phyloP scores from a whole-genome alignment of 53 echinoderm and acorn worm species.

The Pentamera pediparva region DNA sequence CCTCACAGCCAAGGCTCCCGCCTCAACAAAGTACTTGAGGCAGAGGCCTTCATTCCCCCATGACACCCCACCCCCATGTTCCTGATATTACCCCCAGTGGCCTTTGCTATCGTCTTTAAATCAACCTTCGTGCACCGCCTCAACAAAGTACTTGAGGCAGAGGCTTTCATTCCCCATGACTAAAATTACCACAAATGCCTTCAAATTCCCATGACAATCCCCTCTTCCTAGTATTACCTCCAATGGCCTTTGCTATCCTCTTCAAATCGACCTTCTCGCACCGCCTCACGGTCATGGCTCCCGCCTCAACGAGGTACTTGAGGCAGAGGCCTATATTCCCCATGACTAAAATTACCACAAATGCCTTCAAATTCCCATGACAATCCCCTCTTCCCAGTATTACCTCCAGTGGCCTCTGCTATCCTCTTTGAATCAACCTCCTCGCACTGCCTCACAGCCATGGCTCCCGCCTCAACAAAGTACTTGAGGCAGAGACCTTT shows the following conservation, averaged over 20 bases:
- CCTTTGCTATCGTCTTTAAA: conserved; percentile 91
- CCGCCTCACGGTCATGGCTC: conserved; percentile 79
- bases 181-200: conserved; percentile 75
- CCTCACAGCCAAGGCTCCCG: conserved; percentile 81
- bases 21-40: conserved; percentile 92
- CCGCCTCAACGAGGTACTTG: conserved; percentile 89
- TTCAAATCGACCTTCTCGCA: conserved; percentile 86
- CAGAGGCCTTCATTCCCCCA: conserved; percentile 93
- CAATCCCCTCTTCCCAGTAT: conserved; percentile 32
- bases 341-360: conserved; percentile 76
- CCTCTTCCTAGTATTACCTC: neutral
- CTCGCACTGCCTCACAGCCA: conserved; percentile 87
- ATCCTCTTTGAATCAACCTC: conserved; percentile 85
- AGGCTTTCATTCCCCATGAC: conserved; percentile 94
- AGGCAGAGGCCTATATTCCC: conserved; percentile 91
- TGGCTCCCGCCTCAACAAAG: conserved; percentile 83
- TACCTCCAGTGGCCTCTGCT: conserved; percentile 88
- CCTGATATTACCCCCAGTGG: conserved; percentile 88
- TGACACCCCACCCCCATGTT: no score
- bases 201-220: no score
- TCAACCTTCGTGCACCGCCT: conserved; percentile 91
- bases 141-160: conserved; percentile 98
- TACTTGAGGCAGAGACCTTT: conserved; percentile 93
- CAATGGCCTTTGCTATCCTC: conserved; percentile 86
- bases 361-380: no score